Conservation (phyloP, 2,797 vertebrate species). For the Lophius americanus region DNA sequence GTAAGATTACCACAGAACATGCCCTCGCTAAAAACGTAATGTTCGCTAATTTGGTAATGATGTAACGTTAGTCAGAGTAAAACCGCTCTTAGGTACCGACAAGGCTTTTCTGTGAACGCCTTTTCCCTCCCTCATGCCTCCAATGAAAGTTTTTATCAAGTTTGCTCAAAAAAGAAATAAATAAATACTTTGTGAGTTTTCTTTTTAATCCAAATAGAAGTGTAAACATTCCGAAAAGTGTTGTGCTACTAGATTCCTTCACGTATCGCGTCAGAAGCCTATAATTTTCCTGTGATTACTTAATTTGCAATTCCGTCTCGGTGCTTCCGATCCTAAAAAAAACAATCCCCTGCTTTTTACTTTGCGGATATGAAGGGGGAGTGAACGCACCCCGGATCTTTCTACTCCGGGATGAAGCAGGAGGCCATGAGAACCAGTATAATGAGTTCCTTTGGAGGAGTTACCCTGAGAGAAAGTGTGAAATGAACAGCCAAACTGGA, state of each 20-base stretch:
- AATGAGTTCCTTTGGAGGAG: conserved; percentile 70
- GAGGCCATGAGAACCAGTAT: conserved; percentile 51
- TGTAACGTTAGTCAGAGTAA: no score
- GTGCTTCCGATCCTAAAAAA: conserved; percentile 19
- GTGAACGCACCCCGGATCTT: conserved; percentile 53
- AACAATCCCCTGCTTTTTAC: conserved; percentile 38
- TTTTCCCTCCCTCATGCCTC: no score
- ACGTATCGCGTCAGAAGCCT: conserved; percentile 6
- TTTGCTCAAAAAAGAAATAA: no score
- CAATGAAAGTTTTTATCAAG: no score
- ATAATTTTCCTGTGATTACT: conserved; percentile 27
- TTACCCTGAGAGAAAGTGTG: conserved; percentile 63
- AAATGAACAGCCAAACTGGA: conserved; percentile 68
- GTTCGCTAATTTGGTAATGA: no score
- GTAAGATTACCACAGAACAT: no score
- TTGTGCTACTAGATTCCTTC: conserved; percentile 9
- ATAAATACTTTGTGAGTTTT: background rate
- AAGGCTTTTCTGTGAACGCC: no score
- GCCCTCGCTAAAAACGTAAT: no score
- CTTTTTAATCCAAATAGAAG: conserved; percentile 19
- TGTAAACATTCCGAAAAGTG: conserved; percentile 1
- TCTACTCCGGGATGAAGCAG: conserved; percentile 39
- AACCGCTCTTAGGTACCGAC: no score
- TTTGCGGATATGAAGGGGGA: conserved; percentile 41
- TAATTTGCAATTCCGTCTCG: conserved; percentile 45